Conservation (phyloP, 1,140 invertebrate genomes). For the Acyrthosiphon pisum region DNA sequence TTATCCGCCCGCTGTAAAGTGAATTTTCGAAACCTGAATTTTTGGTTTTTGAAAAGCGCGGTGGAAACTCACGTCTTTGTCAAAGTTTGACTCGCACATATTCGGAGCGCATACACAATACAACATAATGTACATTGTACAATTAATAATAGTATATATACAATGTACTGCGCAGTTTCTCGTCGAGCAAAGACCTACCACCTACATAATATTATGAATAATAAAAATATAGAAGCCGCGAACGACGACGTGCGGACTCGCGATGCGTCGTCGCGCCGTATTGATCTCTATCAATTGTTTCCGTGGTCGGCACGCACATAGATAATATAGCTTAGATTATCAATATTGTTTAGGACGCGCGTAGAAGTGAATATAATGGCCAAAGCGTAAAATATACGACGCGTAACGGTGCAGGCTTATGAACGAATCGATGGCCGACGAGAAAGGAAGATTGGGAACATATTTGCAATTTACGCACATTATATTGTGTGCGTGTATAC, state of each 20-base stretch:
- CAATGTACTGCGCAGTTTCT: not conserved
- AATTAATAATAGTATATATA: too few species aligned
- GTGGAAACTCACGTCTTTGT: not conserved
- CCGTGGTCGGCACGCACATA: not conserved
- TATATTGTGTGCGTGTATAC: not conserved
- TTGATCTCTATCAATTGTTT: constrained; percentile 10
- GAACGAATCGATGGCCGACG: not conserved
- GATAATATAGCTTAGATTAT: not conserved
- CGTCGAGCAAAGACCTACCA: not conserved
- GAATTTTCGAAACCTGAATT: not conserved
- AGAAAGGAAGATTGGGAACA: not conserved
- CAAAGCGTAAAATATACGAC: not conserved
- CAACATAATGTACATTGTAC: not conserved
- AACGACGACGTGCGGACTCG: not conserved
- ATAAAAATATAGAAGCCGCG: not conserved
- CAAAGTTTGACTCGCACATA: not conserved
- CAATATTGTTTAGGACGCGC: not conserved
- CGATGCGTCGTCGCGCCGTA: not conserved
- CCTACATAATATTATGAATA: not conserved
- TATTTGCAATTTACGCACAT: not conserved
- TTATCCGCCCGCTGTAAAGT: not conserved
- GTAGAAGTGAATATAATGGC: not conserved
- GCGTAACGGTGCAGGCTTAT: not conserved
- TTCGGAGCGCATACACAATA: not conserved
- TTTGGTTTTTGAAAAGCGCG: not conserved